A percentile compares a stretch with the other conserved stretches of the same genome.
Conservation (phyloP, 2,113 vertebrate genomes). For the Melozone crissalis region DNA sequence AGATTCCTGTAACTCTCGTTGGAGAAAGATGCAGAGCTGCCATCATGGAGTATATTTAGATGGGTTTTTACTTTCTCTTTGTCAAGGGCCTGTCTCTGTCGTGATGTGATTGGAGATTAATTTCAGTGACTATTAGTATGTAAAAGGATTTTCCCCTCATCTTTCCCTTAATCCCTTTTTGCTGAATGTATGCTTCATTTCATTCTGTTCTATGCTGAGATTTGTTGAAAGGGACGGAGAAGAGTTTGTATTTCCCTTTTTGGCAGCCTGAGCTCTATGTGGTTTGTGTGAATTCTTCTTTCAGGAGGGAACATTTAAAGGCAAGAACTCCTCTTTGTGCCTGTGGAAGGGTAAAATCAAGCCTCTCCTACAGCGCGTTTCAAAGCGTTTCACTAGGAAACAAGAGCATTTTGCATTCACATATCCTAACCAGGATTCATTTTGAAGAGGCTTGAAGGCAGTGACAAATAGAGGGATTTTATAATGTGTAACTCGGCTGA, state of each 20-base stretch:
- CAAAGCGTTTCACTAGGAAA: conserved; percentile 52
- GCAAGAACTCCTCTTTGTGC: conserved; percentile 49
- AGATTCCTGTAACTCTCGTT: background rate
- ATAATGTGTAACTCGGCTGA: conserved; percentile 26
- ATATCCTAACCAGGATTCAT: conserved; percentile 43
- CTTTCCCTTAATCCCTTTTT: conserved; percentile 28
- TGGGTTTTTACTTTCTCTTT: background rate
- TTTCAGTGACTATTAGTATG: conserved; percentile 36
- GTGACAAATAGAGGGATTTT: conserved; percentile 59
- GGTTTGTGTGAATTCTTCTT: conserved; percentile 37
- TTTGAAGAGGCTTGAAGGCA: conserved; percentile 55
- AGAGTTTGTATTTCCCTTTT: conserved; percentile 44
- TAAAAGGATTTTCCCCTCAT: conserved; percentile 41
- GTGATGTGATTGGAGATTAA: conserved; percentile 11
- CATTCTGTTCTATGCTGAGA: conserved; percentile 5
- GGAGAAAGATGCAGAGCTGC: background rate
- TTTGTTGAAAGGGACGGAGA: conserved; percentile 3
- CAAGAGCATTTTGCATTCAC: conserved; percentile 53
- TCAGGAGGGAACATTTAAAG: conserved; percentile 43
- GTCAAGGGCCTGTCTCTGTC: background rate
- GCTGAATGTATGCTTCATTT: conserved; percentile 6
- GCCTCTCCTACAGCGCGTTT: conserved; percentile 22
- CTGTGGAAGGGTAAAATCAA: conserved; percentile 48
- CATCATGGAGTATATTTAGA: background rate
- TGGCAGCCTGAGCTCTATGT: conserved; percentile 18